A percentile compares a stretch with the other conserved stretches of the same genome.
Evolutionary conservation across 2,113 vertebrate genomes (phyloP).

Genomic region (Phalacrocorax carbo): DNA sequence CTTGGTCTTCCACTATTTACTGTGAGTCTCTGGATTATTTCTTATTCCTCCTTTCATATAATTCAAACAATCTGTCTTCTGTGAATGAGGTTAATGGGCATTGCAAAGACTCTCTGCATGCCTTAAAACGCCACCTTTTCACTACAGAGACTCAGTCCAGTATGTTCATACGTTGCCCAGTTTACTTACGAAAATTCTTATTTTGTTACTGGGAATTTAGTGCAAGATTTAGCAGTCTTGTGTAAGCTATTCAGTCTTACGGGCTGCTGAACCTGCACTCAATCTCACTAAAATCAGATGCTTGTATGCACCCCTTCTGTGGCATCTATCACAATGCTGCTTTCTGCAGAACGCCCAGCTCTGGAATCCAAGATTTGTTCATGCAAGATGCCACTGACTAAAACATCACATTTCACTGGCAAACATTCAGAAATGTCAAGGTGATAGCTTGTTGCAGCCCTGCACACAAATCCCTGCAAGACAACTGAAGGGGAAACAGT

Average conservation of each 20-base stretch:
- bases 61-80: not conserved
- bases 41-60: not conserved
- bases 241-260: not conserved
- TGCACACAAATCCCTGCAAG: not conserved
- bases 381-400: not conserved
- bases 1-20: not conserved
- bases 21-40: not conserved
- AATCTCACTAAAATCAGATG: not conserved
- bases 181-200: not conserved
- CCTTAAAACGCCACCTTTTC: not conserved
- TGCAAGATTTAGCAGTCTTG: not conserved
- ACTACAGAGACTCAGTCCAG: not conserved
- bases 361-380: not conserved
- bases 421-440: not conserved
- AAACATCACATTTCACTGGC: not conserved
- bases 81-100: not conserved
- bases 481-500: not conserved
- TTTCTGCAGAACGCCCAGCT: not conserved
- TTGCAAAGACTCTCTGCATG: not conserved
- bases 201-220: not conserved
- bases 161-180: not conserved
- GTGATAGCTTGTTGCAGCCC: not conserved
- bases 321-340: fast-evolving
- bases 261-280: no score
- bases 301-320: not conserved